phyloP scores from a whole-genome alignment of 2,113 vertebrate species.

The Cinclus mexicanus region DNA sequence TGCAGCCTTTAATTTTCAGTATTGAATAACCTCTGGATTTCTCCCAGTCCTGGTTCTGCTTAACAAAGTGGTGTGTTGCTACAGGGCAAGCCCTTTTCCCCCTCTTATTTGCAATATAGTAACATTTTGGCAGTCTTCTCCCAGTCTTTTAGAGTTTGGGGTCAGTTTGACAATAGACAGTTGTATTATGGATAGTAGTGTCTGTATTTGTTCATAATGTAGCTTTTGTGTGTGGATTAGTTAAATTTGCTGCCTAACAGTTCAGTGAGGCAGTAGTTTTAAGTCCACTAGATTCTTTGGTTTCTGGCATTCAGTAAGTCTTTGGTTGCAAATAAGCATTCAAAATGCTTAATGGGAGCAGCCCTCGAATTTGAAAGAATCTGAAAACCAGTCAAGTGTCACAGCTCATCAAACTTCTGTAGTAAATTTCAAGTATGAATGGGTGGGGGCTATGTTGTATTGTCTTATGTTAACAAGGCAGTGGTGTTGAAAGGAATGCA shows the following conservation, averaged over 20 bases:
- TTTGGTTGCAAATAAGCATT: neutral
- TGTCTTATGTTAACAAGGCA: neutral
- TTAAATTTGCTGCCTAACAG: neutral
- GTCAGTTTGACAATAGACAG: neutral
- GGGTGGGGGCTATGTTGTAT: neutral
- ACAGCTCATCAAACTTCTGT: neutral
- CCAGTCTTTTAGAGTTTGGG: neutral
- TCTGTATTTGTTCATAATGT: neutral
- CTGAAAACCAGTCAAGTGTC: neutral
- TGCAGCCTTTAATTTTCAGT: neutral
- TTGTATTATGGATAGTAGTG: neutral
- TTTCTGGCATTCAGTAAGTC: neutral
- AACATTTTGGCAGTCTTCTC: neutral
- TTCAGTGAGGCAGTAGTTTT: neutral
- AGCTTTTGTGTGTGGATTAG: constrained; percentile 15
- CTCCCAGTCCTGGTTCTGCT: neutral
- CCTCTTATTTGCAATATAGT: neutral
- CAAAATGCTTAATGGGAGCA: neutral
- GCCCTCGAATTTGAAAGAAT: neutral
- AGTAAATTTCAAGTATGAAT: neutral
- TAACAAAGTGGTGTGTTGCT: neutral
- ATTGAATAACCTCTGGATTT: neutral
- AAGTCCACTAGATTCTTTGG: neutral
- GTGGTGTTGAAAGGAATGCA: neutral
- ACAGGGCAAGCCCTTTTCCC: neutral